These are phyloP conservation scores for Neodiprion fabricii DNA, from an alignment of 1,140 invertebrate genomes.

Conservation along the genomic window DNA sequence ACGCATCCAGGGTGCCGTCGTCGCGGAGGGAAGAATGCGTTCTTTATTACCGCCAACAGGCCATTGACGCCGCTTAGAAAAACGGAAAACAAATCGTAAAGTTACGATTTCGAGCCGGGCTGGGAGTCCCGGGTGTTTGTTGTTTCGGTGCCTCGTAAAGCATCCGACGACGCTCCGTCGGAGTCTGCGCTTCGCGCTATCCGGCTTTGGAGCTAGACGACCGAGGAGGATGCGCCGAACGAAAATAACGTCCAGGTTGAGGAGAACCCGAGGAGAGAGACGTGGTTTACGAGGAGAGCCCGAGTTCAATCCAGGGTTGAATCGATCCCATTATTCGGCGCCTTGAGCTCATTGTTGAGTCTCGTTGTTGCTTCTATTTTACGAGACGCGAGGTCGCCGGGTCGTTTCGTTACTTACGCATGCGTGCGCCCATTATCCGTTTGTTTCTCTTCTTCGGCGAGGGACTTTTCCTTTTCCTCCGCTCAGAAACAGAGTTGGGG, in stretches of 20 bases:
- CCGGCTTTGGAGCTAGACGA: neutral
- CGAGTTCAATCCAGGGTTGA: neutral
- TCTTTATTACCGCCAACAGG: constrained; percentile 4
- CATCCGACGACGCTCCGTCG: neutral
- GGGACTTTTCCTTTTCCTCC: too few species aligned
- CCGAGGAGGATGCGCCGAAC: too few species aligned
- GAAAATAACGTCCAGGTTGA: neutral
- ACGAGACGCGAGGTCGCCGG: constrained; percentile 3
- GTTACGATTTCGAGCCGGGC: neutral
- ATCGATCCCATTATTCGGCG: neutral
- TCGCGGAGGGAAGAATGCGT: constrained; percentile 1
- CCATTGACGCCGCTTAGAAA: neutral
- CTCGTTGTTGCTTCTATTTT: constrained; percentile 5
- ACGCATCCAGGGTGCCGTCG: neutral
- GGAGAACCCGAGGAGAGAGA: neutral
- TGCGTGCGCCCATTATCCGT: neutral
- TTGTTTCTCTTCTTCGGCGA: neutral
- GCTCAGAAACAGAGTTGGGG: too few species aligned
- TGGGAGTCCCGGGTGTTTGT: neutral
- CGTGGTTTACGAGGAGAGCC: too few species aligned
- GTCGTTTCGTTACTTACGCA: neutral
- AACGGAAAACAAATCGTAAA: constrained; percentile 5
- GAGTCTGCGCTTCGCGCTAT: neutral
- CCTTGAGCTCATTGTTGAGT: constrained; percentile 2
- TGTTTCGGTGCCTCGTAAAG: neutral